Evolutionary conservation across 2,113 vertebrate genomes (phyloP).

Genomic region (Colius striatus): DNA sequence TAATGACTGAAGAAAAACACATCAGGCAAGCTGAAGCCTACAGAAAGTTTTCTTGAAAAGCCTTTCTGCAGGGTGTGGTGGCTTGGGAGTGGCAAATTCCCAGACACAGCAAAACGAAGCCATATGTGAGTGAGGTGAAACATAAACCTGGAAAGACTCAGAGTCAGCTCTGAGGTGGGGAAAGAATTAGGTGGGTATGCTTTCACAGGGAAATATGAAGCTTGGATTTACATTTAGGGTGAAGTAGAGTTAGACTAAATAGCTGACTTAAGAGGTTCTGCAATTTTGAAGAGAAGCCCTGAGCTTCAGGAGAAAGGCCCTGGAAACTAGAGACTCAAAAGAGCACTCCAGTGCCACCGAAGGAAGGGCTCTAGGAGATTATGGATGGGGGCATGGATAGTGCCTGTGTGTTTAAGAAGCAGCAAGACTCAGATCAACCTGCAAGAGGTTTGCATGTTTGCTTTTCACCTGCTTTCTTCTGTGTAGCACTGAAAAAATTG

Average conservation of each 20-base stretch:
- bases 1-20: not conserved
- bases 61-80: constrained; percentile 48
- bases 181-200: constrained; percentile 32
- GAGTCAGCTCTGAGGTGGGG: not conserved
- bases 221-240: constrained; percentile 5
- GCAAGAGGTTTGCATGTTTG: not conserved
- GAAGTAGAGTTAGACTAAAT: not conserved
- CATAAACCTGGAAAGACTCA: constrained; percentile 45
- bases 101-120: constrained; percentile 61
- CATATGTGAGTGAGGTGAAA: constrained; percentile 65
- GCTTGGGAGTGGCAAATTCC: constrained; percentile 53
- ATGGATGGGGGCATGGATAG: not conserved
- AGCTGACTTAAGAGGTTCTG: not conserved
- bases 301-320: not conserved
- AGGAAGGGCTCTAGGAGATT: not conserved
- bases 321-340: not conserved
- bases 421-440: not conserved
- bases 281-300: not conserved
- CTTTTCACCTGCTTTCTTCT: no score
- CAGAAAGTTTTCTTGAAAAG: constrained; percentile 17
- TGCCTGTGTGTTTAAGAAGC: not conserved
- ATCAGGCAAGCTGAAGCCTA: not conserved
- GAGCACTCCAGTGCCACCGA: not conserved
- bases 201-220: constrained; percentile 50
- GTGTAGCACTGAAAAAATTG: not conserved